A percentile compares a stretch with the other conserved stretches of the same genome.
phyloP scores from a whole-genome alignment of 2,113 vertebrate species.

The Heptranchias perlo region DNA sequence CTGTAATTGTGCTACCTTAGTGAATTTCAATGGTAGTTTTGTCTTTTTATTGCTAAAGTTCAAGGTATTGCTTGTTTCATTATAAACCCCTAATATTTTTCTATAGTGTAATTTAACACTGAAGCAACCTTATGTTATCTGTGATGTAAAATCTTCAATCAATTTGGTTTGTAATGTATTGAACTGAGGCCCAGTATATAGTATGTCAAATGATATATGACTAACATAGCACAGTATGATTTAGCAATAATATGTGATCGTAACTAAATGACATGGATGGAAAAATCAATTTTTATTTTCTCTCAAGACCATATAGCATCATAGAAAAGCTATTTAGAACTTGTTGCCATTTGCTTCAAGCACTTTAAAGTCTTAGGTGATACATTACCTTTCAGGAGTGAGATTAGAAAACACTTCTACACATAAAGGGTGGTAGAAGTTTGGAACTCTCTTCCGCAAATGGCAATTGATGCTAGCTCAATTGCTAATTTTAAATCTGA shows the following conservation, averaged over 20 bases:
- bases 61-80: background rate
- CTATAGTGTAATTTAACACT: conserved; percentile 16
- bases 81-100: background rate
- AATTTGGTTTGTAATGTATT: conserved; percentile 32
- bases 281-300: conserved; percentile 35
- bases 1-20: background rate
- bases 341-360: background rate
- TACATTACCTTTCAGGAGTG: too few relatives aligned
- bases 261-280: background rate
- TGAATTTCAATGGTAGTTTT: conserved; percentile 4
- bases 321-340: background rate
- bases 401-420: too few relatives aligned
- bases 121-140: conserved; percentile 31
- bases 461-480: too few relatives aligned
- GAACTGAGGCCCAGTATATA: background rate
- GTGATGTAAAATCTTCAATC: conserved; percentile 22
- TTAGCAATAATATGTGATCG: conserved; percentile 23
- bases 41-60: background rate
- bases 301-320: conserved; percentile 10
- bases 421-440: too few relatives aligned
- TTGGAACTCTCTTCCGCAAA: too few relatives aligned
- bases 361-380: background rate
- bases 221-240: conserved; percentile 21
- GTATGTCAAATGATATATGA: conserved; percentile 10
- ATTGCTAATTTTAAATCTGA: too few relatives aligned